Base-by-base conservation (phyloP, 2,113 vertebrate species). In the Sapajus apella region DNA sequence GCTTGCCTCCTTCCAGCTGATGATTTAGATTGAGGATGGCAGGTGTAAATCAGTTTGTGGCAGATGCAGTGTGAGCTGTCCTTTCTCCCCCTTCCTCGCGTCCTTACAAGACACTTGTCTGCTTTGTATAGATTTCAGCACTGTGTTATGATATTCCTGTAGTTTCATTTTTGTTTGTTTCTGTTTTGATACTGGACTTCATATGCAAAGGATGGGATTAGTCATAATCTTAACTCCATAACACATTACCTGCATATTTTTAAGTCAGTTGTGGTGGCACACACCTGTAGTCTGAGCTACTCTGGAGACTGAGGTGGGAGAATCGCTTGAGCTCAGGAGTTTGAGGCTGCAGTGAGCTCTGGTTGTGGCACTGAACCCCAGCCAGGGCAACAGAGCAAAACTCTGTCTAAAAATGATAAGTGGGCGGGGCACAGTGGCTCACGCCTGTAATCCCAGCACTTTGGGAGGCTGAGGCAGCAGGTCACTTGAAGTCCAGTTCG, bases 1-100 rank as follows among this genome's bases (percentile, higher is more conserved):
- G 55, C 82, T 56, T 73, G 68, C 50, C n/a, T 83, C 43, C 70
- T 94, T 87, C 79, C 47, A 23, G 1, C 25, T 21, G 30, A 23
- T 75, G 10, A 58, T 58, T 35, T 17, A 56, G 66, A 66, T 25
- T 21, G 45, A 32, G 32, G 13, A 47, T 25, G 55, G 66, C 23
- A 23, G 70, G 10, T 47, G 27, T 64, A 27, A 55, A 30, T 73
- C 40, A 47, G 0, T 18, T 12, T 66, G 83, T 45, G 37, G 35
- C 55, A 32, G 83, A 23, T 2, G 14, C 64, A 70, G 37, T 3
- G 1, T 21, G 76, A 94, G 43, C 55, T 37, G 20, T 12, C 21
- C 13, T 79, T 9, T 2, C 9, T 13, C 0, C 4, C 8, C 32
- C 5, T 7, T 43, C n/a, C 27, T n/a, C 18, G 9, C 2, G 2